phyloP scores from a whole-genome alignment of 2,797 vertebrate genomes.

The Artibeus lituratus region DNA sequence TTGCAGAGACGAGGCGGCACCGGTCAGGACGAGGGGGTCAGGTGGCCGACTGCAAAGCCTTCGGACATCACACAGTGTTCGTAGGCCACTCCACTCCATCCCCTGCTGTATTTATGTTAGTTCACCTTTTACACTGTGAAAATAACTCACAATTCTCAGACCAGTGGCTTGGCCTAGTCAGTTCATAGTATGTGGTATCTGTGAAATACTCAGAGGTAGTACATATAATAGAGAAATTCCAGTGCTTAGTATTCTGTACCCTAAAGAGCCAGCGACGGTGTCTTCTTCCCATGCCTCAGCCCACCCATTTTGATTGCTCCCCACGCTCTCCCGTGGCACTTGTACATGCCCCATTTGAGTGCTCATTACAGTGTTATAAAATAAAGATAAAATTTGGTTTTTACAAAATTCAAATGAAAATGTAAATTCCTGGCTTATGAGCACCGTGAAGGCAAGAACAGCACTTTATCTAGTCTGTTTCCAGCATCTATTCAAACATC shows the following conservation, averaged over 20 bases:
- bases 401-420: constrained; percentile 25
- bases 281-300: neutral
- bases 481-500: neutral
- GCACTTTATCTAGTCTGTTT: neutral
- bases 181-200: neutral
- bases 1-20: neutral
- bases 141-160: neutral
- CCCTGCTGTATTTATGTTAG: neutral
- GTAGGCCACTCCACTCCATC: neutral
- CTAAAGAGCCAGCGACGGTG: neutral
- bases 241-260: neutral
- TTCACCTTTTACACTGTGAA: neutral
- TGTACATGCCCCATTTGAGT: neutral
- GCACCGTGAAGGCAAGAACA: neutral
- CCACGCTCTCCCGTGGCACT: neutral
- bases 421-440: neutral
- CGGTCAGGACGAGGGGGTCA: neutral
- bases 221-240: neutral
- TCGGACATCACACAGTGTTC: neutral
- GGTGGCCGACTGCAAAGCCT: neutral
- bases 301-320: neutral
- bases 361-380: neutral
- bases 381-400: neutral
- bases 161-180: neutral
- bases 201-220: neutral